Base-by-base conservation (phyloP, 2,888 invertebrate species). In the Tyria jacobaeae region DNA sequence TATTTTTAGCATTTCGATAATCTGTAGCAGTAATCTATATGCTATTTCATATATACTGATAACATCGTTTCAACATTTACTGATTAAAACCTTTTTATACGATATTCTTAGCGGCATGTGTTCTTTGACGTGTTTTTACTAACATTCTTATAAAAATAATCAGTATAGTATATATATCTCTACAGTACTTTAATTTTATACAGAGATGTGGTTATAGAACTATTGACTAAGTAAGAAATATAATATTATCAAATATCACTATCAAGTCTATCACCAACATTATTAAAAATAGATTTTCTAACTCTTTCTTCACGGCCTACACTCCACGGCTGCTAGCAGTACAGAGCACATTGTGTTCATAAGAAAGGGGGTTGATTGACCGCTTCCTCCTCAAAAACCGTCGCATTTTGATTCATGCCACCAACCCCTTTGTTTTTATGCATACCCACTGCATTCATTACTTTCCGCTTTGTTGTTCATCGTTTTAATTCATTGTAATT, bases 331-430 rank as follows among this genome's bases (percentile, higher is more conserved):
- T 66, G 69, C 74, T 68, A 74, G 73, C 78, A 72, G 44, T 39
- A 39, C 57, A 54, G 37, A 76, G 80, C 83, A 83, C 80, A 80
- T 80, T 81, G 81, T 82, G 82, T 81, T 75, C 76, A 69, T 81
- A 83, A 82, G 82, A 86, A 88, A 88, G 88, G 87, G 87, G 87
- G 85, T 89, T 92, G 92, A 92, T 92, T 89, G 90, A 92, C 90
- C 88, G 90, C 79, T 92, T 91, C 92, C 92, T 91, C 83, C 79
- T 85, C 84, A 82, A 82, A 79, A 87, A 85, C 87, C 84, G 86
- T 85, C 86, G 82, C 84, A 73, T 85, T 88, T 86, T 90, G 88
- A 89, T 89, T 89, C 86, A 89, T 87, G 76, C 81, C 79, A 66
- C 64, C 64, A 68, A 65, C 63, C 76, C 77, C 69, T 75, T 78